Conservation (phyloP, 1,140 invertebrate genomes). For the Sarcophaga bullata region DNA sequence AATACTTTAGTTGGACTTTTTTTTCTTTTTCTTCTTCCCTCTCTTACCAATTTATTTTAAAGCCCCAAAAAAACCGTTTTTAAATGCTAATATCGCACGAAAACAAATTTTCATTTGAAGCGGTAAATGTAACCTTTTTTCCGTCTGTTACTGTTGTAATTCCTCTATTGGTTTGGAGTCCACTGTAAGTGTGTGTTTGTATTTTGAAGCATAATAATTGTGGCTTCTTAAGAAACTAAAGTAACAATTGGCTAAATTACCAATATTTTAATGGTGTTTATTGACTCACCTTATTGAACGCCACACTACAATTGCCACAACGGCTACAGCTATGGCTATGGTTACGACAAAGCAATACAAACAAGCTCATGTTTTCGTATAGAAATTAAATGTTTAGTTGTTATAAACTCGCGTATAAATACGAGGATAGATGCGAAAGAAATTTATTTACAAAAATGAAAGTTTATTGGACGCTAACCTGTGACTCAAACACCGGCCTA, state of each 20-base stretch:
- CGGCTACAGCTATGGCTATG: neutral
- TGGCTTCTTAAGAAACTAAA: conserved; percentile 29
- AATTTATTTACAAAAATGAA: too few relatives aligned
- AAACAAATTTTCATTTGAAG: neutral
- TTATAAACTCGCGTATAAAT: neutral
- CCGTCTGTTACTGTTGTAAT: neutral
- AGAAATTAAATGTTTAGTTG: too few relatives aligned
- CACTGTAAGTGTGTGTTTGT: neutral
- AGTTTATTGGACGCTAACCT: too few relatives aligned
- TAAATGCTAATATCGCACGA: neutral
- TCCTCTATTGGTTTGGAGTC: neutral
- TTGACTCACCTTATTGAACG: conserved; percentile 41
- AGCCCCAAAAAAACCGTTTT: neutral
- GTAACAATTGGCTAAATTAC: conserved; percentile 36
- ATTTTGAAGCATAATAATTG: neutral
- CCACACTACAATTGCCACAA: conserved; percentile 7
- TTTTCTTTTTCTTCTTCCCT: neutral
- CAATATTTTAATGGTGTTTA: conserved; percentile 41
- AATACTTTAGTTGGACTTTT: conserved; percentile 8
- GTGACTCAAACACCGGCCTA: too few relatives aligned
- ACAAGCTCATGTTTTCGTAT: too few relatives aligned
- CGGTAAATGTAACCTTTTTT: conserved; percentile 34
- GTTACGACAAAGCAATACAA: too few relatives aligned
- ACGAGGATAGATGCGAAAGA: neutral
- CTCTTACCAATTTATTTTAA: too few relatives aligned